Conservation (phyloP, 2,113 vertebrate species). For the Toxostoma redivivum region DNA sequence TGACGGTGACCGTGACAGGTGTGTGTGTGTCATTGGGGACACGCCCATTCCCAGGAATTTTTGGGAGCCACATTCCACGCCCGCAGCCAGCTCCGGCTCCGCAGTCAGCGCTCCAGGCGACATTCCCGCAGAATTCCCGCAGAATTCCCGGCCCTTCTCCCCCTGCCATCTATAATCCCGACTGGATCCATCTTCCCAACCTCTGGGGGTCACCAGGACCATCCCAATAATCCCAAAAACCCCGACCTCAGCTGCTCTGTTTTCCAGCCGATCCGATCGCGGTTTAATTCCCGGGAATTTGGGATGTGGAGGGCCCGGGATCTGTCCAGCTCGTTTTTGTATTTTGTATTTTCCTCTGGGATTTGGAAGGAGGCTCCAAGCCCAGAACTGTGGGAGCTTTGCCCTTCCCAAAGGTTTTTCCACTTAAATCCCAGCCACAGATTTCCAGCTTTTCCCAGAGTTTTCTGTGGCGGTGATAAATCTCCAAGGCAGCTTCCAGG, state of each 20-base stretch:
- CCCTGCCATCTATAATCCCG: not conserved
- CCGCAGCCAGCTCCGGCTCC: not conserved
- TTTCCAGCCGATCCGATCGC: accelerated
- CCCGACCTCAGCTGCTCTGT: accelerated
- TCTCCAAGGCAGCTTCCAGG: not conserved
- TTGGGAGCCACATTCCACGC: accelerated
- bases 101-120: accelerated
- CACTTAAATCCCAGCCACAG: accelerated
- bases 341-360: not conserved
- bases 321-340: not conserved
- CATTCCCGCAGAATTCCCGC: not conserved
- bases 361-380: not conserved
- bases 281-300: not conserved
- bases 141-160: accelerated
- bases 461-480: not conserved
- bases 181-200: not conserved
- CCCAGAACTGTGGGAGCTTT: not conserved
- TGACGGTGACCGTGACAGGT: not conserved
- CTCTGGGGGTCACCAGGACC: not conserved
- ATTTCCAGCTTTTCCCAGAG: not conserved
- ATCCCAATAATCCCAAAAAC: not conserved
- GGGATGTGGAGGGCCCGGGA: not conserved
- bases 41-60: not conserved
- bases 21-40: not conserved
- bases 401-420: not conserved